Percentiles rank a stretch among this genome's conserved stretches.
Conservation (phyloP, 1,140 invertebrate genomes). For the Pollicipes pollicipes region DNA sequence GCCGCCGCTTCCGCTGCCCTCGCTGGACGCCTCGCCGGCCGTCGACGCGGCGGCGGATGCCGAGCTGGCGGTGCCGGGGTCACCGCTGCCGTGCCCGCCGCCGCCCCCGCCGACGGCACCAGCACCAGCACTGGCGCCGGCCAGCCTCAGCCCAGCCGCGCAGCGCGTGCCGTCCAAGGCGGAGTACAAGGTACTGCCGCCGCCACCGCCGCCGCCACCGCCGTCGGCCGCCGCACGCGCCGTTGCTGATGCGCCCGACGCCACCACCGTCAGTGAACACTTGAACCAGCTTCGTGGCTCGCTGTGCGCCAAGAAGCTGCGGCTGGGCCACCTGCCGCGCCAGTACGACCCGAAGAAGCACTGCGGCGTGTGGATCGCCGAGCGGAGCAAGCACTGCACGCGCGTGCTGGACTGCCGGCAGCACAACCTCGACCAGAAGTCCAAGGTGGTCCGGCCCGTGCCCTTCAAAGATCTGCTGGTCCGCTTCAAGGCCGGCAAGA, state of each 20-base stretch:
- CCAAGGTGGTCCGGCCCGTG: neutral
- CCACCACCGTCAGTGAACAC: neutral
- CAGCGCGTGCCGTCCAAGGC: neutral
- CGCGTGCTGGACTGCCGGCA: slow-evolving; percentile 3
- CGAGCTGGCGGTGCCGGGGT: neutral
- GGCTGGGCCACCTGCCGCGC: neutral
- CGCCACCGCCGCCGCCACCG: neutral
- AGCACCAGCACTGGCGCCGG: neutral
- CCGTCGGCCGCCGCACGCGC: no score
- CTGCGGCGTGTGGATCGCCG: neutral
- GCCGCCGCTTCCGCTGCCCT: neutral
- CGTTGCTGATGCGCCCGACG: neutral
- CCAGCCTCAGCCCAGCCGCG: neutral
- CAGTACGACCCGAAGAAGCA: neutral
- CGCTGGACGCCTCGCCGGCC: neutral
- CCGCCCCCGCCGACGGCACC: neutral
- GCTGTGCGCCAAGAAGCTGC: neutral
- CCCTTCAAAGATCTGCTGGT: neutral
- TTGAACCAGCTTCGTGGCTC: neutral
- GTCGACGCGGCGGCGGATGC: no score
- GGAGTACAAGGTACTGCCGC: neutral
- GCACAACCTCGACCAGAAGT: slow-evolving; percentile 4
- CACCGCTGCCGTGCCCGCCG: neutral
- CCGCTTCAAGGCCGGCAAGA: slow-evolving; percentile 1
- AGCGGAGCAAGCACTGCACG: neutral